Base-by-base conservation (phyloP, 2,888 invertebrate genomes). In the Spodoptera exigua region DNA sequence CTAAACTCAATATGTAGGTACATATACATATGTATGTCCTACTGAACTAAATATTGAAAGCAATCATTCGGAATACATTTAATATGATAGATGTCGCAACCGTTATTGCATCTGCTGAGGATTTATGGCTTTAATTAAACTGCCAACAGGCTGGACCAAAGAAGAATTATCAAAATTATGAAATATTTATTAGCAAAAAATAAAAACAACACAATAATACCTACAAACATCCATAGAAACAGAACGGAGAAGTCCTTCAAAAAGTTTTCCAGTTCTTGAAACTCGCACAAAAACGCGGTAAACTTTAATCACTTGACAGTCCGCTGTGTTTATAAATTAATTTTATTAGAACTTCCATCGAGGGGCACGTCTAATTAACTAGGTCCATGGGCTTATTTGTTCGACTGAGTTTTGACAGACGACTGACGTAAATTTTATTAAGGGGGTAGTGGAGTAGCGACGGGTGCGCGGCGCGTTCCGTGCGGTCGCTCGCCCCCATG, bases 391-490 rank as follows among this genome's bases (percentile, higher is more conserved):
- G 75, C 66, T 77, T 83, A 81, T 85, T 86, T 85, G 82, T 86
- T 84, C 79, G 76, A 77, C 70, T 79, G 81, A 83, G 82, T 88
- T 89, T 87, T 86, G 89, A 88, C 83, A 84, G 82, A 79, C 84
- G 78, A 83, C 78, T 82, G 84, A 86, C 89, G 89, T 87, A 87
- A 89, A 87, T 85, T 88, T 87, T 82, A 84, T 84, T 85, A 79
- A 80, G 80, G 80, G 81, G 83, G 77, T 71, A 68, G 75, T 53
- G 62, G 65, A 61, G 45, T 47, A 64, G 69, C 70, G 71, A 46
- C 68, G 59, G 55, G 49, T 71, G 61, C 76, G 77, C 78, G 78
- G 78, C 78, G 82, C 91, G 91, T 89, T 84, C 80, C 79, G 74
- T 84, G 70, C 82, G 78, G 75, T 64, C 88, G 89, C 85, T 83